These are phyloP conservation scores for Lagopus leucura DNA, from an alignment of 2,113 vertebrate species.

Conservation along the genomic window DNA sequence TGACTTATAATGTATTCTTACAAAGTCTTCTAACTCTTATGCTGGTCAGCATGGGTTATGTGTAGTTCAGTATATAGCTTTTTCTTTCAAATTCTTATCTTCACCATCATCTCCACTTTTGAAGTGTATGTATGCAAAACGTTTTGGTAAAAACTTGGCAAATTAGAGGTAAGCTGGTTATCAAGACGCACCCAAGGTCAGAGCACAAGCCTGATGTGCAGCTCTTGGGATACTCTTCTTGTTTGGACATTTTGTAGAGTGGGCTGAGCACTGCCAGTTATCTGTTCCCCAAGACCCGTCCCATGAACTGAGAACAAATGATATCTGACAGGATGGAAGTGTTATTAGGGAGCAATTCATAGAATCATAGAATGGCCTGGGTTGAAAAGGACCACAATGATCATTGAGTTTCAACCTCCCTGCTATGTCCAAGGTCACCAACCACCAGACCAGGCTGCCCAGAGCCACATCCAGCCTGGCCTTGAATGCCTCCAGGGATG, in stretches of 20 bases:
- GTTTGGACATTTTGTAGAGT: not conserved
- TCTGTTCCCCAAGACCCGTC: not conserved
- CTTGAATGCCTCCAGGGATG: too few relatives aligned
- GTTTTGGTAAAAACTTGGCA: not conserved
- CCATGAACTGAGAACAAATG: not conserved
- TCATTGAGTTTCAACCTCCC: too few relatives aligned
- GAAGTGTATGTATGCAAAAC: not conserved
- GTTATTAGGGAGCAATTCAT: not conserved
- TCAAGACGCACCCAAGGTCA: not conserved
- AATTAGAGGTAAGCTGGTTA: not conserved
- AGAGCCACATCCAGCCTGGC: too few relatives aligned
- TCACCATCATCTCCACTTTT: not conserved
- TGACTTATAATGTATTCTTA: not conserved
- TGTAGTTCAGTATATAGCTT: not conserved
- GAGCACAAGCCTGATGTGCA: not conserved
- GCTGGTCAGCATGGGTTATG: not conserved
- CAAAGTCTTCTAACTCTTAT: not conserved
- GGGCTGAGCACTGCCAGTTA: not conserved
- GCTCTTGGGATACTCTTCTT: accelerated
- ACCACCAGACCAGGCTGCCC: too few relatives aligned
- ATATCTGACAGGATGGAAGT: not conserved
- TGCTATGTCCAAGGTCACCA: too few relatives aligned
- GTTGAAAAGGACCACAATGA: too few relatives aligned
- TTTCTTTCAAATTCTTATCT: not conserved
- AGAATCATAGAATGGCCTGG: too few relatives aligned